Percentiles rank a stretch among this genome's conserved stretches.
Evolutionary conservation across 1,140 invertebrate species (phyloP).

Genomic region (Lamellibrachia luymesi): DNA sequence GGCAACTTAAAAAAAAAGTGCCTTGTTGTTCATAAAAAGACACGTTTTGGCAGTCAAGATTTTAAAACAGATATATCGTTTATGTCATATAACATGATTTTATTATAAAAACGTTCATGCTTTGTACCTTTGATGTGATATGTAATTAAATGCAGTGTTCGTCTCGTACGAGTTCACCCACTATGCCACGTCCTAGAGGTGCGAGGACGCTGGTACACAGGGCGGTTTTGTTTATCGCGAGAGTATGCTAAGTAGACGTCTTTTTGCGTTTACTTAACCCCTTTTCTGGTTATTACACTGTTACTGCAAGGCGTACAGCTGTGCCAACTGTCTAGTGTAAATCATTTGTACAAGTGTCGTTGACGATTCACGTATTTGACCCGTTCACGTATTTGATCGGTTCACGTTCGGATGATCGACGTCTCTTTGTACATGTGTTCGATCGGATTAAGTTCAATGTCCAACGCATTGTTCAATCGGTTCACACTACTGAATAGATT

Average conservation of each 20-base stretch:
- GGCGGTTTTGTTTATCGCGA: not conserved
- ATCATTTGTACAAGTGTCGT: too few relatives aligned
- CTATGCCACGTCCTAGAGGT: not conserved
- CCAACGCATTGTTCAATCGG: too few relatives aligned
- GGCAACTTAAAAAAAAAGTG: too few relatives aligned
- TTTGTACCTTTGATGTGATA: not conserved
- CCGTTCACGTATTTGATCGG: too few relatives aligned
- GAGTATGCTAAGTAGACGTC: not conserved
- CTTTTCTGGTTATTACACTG: not conserved
- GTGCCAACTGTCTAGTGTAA: not conserved
- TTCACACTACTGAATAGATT: too few relatives aligned
- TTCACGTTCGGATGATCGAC: too few relatives aligned
- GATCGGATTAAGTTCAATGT: too few relatives aligned
- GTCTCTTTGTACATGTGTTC: too few relatives aligned
- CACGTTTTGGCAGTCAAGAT: not conserved
- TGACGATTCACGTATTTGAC: too few relatives aligned
- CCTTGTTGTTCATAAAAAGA: too few relatives aligned
- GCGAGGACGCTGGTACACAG: not conserved
- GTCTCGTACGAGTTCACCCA: not conserved
- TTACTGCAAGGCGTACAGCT: not conserved
- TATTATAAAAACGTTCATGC: not conserved
- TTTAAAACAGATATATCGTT: not conserved
- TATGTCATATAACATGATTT: not conserved
- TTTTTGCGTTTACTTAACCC: not conserved
- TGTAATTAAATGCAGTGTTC: not conserved